Base-by-base conservation (phyloP, 1,140 invertebrate genomes). In the Calliphora vicina region DNA sequence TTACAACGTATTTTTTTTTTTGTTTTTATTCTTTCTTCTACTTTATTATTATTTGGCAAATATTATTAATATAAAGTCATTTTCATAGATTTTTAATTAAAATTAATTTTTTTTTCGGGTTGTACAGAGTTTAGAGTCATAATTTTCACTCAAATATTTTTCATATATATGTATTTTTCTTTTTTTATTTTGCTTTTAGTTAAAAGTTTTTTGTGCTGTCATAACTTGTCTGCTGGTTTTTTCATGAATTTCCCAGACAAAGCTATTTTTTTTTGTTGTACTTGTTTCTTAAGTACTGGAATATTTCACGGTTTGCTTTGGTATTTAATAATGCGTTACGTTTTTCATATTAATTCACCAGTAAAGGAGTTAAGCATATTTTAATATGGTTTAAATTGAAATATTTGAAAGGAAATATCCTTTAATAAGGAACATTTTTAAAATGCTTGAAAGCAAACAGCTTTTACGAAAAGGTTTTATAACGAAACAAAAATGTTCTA, bases 51-150 rank as follows among this genome's bases (percentile, higher is more conserved):
- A 5, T 20, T 81, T 29, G 43, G 23, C 15, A 81, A 17, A 67
- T 13, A 81, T 81, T 81, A 67, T 26, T 81, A 71, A 81, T 45
- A 67, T 67, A 61, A 61, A 81, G n/a, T n/a, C 27, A 81, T 67
- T 81, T 81, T 81, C 80, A 81, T 81, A 81, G 80, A 81, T 81
- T 81, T 81, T 81, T 81, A 81, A 81, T 81, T 81, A 71, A 67
- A 67, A 67, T 13, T 27, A n/a, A 29, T 76, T 29, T 29, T 13
- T 20, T 20, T 29, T 76, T 17, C 25, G 17, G 6, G 61, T 67
- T 67, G n/a, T 67, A 6, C 20, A 10, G 8, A 23, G 20, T 10
- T 67, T 25, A 20, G 12, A 50, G 45, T 50, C 43, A 45, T 6
- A 50, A 50, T 50, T 50, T 50, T 50, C 45, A 50, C 13, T 50